Evolutionary conservation across 2,888 invertebrate genomes (phyloP), one percentile per base, ranked within the genome.

Genomic region (Apamea sordens): DNA sequence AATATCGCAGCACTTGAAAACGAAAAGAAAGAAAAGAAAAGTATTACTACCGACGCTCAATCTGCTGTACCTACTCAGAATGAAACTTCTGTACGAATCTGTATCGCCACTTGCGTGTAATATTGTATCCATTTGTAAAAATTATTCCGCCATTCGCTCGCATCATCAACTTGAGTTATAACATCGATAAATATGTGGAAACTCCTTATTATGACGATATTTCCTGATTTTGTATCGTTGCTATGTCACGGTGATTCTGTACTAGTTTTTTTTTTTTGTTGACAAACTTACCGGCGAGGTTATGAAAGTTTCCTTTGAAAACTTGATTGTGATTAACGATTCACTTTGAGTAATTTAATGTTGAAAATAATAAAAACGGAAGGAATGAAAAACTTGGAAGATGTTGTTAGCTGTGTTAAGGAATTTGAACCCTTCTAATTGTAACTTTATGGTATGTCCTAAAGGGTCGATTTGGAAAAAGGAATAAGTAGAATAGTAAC

Each of bases 121-220:
- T 77, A 88, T 86, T 77, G 73, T 78, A 65, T 80, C 86, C 77
- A 86, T 87, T 87, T 86, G 81, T 86, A 79, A 87, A 81, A 88
- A 88, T 88, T 81, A 87, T 87, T 87, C 76, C 79, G 28, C 84
- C 67, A 83, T 86, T 80, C 72, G 59, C 71, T 79, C 85, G 86
- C 75, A 76, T 79, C 86, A 83, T 86, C 86, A 86, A 86, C 69
- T 80, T 86, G 84, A 86, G 79, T 86, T 83, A 86, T 88, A 74
- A 75, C 77, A 41, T 86, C 77, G 83, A 86, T 88, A 86, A 88
- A 82, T 79, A 85, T 84, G 77, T 89, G 69, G 74, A 78, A 75
- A 77, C 50, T 70, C 70, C 69, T 70, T 73, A 74, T 77, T 79
- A 77, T 76, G 36, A 59, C 61, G 75, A 86, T 73, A 69, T 83